Evolutionary conservation across 2,888 invertebrate genomes (phyloP).

Genomic region (Eupithecia vulgata): DNA sequence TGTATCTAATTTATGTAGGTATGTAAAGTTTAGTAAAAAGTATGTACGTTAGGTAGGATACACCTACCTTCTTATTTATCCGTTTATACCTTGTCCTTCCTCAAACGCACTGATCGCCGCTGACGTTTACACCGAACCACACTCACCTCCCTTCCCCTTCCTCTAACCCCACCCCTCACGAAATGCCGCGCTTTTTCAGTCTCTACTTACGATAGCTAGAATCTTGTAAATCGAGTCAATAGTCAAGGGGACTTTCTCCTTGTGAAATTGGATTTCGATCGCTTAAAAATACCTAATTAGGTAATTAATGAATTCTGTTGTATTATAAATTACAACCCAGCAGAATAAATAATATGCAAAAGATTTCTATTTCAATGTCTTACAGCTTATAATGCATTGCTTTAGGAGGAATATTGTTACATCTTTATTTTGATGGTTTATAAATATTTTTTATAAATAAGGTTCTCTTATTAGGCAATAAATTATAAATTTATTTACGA

Average conservation of each 20-base stretch:
- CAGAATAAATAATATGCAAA: too few species aligned
- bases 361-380: too few species aligned
- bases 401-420: too few species aligned
- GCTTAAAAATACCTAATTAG: not conserved
- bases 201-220: not conserved
- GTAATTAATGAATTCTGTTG: too few species aligned
- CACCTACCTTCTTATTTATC: not conserved
- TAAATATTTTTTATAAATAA: too few species aligned
- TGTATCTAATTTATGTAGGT: not conserved
- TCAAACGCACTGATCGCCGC: conserved; percentile 10
- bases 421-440: too few species aligned
- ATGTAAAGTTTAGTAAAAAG: too few species aligned
- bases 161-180: not conserved
- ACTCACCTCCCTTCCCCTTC: not conserved
- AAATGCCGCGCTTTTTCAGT: not conserved
- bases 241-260: not conserved
- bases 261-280: not conserved
- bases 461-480: too few species aligned
- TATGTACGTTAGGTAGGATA: too few species aligned
- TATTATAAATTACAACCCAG: too few species aligned
- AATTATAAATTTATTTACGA: too few species aligned
- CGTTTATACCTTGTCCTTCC: not conserved
- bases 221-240: not conserved
- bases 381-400: too few species aligned
- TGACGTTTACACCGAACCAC: conserved; percentile 13